Conservation (phyloP, 2,797 vertebrate species). For the Helarctos malayanus region DNA sequence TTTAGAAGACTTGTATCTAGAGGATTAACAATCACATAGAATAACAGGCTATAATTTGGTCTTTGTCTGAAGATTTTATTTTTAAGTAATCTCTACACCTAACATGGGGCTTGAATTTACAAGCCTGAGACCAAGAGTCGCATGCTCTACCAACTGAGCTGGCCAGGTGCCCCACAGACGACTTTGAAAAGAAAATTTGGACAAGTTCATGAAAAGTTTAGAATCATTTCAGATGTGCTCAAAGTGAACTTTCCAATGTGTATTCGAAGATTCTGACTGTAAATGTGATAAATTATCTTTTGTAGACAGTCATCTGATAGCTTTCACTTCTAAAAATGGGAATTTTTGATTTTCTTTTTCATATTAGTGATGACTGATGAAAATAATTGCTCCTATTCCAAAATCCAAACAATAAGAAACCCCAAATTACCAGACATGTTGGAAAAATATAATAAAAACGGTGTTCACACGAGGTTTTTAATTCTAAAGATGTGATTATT, state of each 20-base stretch:
- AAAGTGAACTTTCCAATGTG: background rate
- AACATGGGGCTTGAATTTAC: background rate
- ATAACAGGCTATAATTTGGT: background rate
- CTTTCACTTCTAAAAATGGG: background rate
- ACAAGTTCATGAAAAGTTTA: background rate
- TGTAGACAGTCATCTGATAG: background rate
- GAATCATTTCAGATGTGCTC: background rate
- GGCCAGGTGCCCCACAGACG: background rate
- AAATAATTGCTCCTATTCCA: background rate
- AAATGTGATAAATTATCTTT: background rate
- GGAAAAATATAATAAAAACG: background rate
- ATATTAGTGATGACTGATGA: background rate
- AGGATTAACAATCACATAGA: background rate
- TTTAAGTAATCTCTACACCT: background rate
- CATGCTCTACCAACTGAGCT: background rate
- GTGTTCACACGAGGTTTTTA: background rate
- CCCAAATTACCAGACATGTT: background rate
- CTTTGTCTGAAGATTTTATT: background rate
- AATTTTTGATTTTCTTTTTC: background rate
- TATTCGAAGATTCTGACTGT: background rate
- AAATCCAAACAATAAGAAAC: background rate
- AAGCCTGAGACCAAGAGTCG: background rate
- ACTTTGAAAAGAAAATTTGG: background rate
- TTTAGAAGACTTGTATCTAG: background rate
- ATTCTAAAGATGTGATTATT: background rate